These are phyloP conservation scores for Rhegmatorhina hoffmannsi DNA, from an alignment of 2,113 vertebrate genomes.

Conservation along the genomic window DNA sequence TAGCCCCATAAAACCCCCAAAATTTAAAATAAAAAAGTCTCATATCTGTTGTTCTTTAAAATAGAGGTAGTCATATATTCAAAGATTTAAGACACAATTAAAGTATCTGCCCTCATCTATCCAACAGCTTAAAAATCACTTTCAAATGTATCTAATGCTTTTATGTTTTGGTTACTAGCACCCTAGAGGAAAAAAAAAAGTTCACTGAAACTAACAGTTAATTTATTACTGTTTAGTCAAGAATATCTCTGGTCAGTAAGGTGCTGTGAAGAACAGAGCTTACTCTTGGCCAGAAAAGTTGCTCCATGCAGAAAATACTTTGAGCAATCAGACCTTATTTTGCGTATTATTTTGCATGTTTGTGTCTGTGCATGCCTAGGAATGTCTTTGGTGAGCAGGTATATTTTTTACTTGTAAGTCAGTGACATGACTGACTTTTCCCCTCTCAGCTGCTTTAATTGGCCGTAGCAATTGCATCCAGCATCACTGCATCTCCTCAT, in stretches of 20 bases:
- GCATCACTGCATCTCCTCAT: not conserved
- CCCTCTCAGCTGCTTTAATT: not conserved
- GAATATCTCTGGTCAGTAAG: not conserved
- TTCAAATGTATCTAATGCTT: not conserved
- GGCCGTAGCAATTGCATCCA: not conserved
- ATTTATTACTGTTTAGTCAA: not conserved
- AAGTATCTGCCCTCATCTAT: not conserved
- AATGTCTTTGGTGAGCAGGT: not conserved
- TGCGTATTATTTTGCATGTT: not conserved
- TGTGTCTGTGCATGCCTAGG: not conserved
- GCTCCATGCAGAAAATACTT: not conserved
- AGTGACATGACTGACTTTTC: not conserved
- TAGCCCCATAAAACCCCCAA: not conserved
- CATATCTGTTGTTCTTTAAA: not conserved
- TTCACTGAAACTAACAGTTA: not conserved
- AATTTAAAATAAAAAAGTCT: not conserved
- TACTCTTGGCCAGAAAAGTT: rapidly evolving
- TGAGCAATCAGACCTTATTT: not conserved
- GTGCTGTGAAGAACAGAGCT: not conserved
- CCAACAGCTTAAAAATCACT: not conserved
- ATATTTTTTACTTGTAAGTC: not conserved
- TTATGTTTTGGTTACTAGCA: not conserved
- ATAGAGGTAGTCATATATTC: not conserved
- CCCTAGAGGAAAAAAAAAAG: not conserved
- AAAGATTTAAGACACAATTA: not conserved